Evolutionary conservation across 2,888 invertebrate genomes (phyloP).

Genomic region (Andrena praecox): DNA sequence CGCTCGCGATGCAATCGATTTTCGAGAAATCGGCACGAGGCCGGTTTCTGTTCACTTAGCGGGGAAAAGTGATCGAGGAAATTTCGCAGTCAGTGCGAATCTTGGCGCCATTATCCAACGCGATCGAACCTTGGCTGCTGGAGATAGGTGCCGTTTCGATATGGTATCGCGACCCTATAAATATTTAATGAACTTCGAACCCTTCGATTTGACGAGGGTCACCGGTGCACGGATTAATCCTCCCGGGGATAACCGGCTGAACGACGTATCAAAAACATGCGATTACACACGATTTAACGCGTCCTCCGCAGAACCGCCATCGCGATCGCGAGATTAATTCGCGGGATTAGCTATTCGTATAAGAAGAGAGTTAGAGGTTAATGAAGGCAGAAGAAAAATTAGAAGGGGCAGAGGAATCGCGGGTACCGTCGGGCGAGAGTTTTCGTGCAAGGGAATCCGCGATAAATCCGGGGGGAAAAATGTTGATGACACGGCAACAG

Average conservation of each 20-base stretch:
- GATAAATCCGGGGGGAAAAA: neutral
- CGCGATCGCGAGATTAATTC: slow-evolving; percentile 14
- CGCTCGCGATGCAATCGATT: neutral
- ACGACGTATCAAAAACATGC: slow-evolving; percentile 50
- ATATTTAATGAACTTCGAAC: slow-evolving; percentile 69
- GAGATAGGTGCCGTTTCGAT: slow-evolving; percentile 58
- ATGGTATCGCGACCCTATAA: slow-evolving; percentile 65
- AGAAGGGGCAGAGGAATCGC: neutral
- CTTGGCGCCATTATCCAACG: slow-evolving; percentile 1
- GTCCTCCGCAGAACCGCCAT: neutral
- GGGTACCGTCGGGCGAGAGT: neutral
- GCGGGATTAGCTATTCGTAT: neutral
- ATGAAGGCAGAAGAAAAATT: neutral
- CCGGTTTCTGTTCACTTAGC: neutral
- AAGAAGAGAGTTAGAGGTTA: too few relatives aligned
- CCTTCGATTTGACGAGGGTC: slow-evolving; percentile 72
- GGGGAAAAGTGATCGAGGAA: neutral
- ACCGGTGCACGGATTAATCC: slow-evolving; percentile 61
- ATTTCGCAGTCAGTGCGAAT: neutral
- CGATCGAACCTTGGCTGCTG: neutral
- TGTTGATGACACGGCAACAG: slow-evolving; percentile 39
- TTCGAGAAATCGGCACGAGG: neutral
- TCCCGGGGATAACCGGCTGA: slow-evolving; percentile 58
- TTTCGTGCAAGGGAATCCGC: too few relatives aligned
- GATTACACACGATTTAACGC: slow-evolving; percentile 43